Base-by-base conservation (phyloP, 2,113 vertebrate genomes). In the Myxocyprinus asiaticus region DNA sequence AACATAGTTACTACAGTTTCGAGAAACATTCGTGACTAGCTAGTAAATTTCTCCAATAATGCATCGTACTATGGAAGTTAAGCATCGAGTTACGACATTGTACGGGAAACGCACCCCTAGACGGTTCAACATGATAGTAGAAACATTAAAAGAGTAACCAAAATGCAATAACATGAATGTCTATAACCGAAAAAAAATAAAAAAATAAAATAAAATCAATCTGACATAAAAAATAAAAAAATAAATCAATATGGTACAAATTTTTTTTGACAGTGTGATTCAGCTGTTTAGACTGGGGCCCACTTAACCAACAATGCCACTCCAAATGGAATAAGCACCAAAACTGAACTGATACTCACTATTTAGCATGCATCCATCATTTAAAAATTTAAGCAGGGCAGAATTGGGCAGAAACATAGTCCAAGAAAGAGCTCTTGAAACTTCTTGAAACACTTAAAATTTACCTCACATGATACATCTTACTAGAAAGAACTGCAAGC, bases 401-500 rank as follows among this genome's bases (percentile, higher is more conserved):
- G 14, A 56, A 55, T 42, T 7, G 14, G n/a, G 55, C 55, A 58
- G 55, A 15, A 6, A 58, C 12, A 10, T 12, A 12, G 9, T 9
- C 9, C 9, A 53, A 48, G 65, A 9, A 67, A 48, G 65, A 4
- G 63, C 33, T 48, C 11, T 3, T 12, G 47, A 1, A 42, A 64
- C 10, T 33, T 48, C 42, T 62, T 8, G 43, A 45, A 66, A 47
- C 7, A 10, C n/a, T 67, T 50, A 5, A 43, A 71, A 44, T 71
- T 8, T 14, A 71, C 6, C 67, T 11, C 55, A 8, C 22, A 69
- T 69, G 22, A 66, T 45, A 17, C 14, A 56, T 7, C 55, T n/a
- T 58, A 56, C 55, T 70, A 33, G 51, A 70, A 70, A 56, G 8
- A 70, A 70, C 22, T n/a, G 22, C 50, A 33, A 55, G 33, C 9